Evolutionary conservation across 2,797 vertebrate species (phyloP).

Genomic region (Platalea minor): DNA sequence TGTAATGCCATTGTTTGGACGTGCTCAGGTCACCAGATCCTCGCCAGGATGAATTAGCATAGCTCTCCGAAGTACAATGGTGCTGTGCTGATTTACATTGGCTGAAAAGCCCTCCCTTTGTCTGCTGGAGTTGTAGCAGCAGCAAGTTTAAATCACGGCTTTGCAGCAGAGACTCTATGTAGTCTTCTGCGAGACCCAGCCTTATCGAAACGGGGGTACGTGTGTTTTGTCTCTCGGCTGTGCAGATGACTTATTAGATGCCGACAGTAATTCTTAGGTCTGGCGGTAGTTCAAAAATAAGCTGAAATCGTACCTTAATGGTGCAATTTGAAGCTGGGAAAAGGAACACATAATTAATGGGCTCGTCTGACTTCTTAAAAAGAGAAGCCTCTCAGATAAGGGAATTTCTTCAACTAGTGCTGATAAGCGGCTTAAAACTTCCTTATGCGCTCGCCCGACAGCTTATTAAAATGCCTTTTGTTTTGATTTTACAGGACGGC

Average conservation of each 20-base stretch:
- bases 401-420: not conserved
- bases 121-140: not conserved
- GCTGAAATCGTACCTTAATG: not conserved
- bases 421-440: not conserved
- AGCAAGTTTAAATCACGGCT: not conserved
- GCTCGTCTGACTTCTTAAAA: not conserved
- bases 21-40: conserved; percentile 21
- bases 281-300: not conserved
- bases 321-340: not conserved
- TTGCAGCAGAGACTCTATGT: not conserved
- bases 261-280: not conserved
- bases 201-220: not conserved
- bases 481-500: not conserved
- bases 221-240: not conserved
- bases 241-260: not conserved
- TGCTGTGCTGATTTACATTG: conserved; percentile 8
- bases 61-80: not conserved
- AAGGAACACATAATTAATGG: not conserved
- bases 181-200: not conserved
- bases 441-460: not conserved
- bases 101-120: not conserved
- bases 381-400: not conserved
- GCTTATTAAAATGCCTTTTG: not conserved
- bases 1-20: conserved; percentile 24
- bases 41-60: conserved; percentile 9